Percentiles rank a stretch among this genome's conserved stretches.
phyloP scores from a whole-genome alignment of 2,797 vertebrate species.

The Neomorphus geoffroyi region DNA sequence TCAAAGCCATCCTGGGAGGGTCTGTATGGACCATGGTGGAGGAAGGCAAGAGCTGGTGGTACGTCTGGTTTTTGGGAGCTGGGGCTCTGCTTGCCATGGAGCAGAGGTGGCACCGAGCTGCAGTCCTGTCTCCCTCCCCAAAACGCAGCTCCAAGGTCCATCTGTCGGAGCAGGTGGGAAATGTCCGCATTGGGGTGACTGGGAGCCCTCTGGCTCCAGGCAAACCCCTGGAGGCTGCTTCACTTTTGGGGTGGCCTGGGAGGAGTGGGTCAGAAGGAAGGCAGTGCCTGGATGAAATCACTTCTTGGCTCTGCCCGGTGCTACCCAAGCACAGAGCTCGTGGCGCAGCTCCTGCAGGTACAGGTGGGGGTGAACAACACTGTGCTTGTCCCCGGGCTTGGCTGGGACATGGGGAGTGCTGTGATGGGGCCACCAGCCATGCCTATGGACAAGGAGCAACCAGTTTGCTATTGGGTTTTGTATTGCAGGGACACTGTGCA shows the following conservation, averaged over 20 bases:
- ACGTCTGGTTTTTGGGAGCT: background rate
- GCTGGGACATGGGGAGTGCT: rapidly evolving
- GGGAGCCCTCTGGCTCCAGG: too few relatives aligned
- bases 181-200: background rate
- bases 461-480: background rate
- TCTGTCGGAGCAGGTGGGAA: background rate
- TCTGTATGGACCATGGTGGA: background rate
- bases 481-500: rapidly evolving
- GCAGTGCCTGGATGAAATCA: background rate
- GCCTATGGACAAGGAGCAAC: background rate
- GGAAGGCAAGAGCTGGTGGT: background rate
- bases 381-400: rapidly evolving
- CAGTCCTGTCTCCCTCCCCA: too few relatives aligned
- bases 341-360: background rate
- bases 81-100: rapidly evolving
- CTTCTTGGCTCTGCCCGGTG: background rate
- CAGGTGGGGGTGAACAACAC: background rate
- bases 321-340: background rate
- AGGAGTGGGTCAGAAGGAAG: background rate
- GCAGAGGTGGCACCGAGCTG: background rate
- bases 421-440: background rate
- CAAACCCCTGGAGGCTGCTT: background rate
- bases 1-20: rapidly evolving
- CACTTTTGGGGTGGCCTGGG: rapidly evolving
- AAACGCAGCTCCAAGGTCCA: background rate